These are phyloP conservation scores for Syngnathus floridae DNA, from an alignment of 2,113 vertebrate species.

Conservation along the genomic window DNA sequence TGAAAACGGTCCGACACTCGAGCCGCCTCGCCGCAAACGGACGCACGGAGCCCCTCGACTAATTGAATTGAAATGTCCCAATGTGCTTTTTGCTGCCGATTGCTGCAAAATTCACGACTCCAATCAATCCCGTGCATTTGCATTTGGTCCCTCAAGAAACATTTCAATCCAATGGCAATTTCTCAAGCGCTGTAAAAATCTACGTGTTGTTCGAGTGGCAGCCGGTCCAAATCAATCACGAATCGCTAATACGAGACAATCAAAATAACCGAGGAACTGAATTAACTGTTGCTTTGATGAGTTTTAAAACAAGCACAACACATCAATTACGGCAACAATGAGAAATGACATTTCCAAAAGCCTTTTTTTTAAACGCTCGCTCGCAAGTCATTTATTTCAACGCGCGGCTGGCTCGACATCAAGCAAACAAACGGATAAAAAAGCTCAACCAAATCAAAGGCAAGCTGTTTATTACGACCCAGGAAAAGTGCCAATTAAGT, in stretches of 20 bases:
- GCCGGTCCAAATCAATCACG: too few species aligned
- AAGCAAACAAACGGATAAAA: conserved; percentile 28
- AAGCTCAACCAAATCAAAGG: conserved; percentile 19
- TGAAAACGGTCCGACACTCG: not conserved
- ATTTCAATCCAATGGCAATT: conserved; percentile 20
- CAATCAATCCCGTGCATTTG: conserved; percentile 28
- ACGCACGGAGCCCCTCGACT: conserved; percentile 3
- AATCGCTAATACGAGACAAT: too few species aligned
- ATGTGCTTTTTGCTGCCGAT: conserved; percentile 7
- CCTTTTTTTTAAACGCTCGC: conserved; percentile 1
- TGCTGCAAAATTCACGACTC: conserved; percentile 25
- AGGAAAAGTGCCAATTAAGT: conserved; percentile 5
- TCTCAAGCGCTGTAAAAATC: conserved; percentile 24
- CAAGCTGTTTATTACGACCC: conserved; percentile 20
- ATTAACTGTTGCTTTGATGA: not conserved
- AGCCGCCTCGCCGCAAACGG: conserved; percentile 1
- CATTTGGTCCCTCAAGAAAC: conserved; percentile 16
- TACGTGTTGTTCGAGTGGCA: not conserved
- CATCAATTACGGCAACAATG: not conserved
- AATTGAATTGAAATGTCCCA: conserved; percentile 18
- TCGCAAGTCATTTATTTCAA: conserved; percentile 29
- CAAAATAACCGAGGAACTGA: not conserved
- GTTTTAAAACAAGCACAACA: not conserved
- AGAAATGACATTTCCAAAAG: conserved; percentile 8
- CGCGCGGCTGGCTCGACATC: conserved; percentile 35